These are phyloP conservation scores for Dione vanillae DNA, from an alignment of 2,888 invertebrate genomes.

Conservation along the genomic window DNA sequence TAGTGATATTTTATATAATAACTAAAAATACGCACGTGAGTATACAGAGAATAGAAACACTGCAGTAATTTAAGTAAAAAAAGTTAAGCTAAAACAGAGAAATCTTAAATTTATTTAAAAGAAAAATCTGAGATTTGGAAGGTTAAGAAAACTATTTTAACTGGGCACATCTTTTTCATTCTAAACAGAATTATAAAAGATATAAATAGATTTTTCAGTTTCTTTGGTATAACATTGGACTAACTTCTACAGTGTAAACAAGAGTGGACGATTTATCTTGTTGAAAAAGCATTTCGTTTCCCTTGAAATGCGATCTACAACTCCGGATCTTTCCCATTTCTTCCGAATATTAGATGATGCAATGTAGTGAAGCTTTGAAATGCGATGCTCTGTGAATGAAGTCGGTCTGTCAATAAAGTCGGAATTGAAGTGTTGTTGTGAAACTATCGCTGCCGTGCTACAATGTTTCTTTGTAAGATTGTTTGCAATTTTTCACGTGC, in stretches of 20 bases:
- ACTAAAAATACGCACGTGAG: too few species aligned
- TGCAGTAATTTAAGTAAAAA: too few species aligned
- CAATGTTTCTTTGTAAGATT: slow-evolving; percentile 54
- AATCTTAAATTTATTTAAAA: too few species aligned
- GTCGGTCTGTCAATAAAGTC: too few species aligned
- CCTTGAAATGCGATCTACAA: slow-evolving; percentile 43
- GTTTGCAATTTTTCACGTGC: too few species aligned
- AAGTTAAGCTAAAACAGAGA: too few species aligned
- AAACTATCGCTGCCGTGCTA: slow-evolving; percentile 53
- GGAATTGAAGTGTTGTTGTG: slow-evolving; percentile 55
- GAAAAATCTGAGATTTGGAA: too few species aligned
- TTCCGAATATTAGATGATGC: slow-evolving; percentile 39
- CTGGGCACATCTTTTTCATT: too few species aligned
- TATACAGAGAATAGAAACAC: too few species aligned
- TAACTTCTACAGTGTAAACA: slow-evolving; percentile 43
- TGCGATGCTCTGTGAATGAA: slow-evolving; percentile 49
- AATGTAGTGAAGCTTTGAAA: slow-evolving; percentile 42
- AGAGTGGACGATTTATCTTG: slow-evolving; percentile 56
- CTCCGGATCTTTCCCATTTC: slow-evolving; percentile 40
- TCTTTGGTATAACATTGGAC: background rate
- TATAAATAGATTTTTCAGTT: background rate
- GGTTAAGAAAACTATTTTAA: too few species aligned
- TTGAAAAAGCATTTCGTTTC: slow-evolving; percentile 54
- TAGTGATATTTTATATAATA: too few species aligned
- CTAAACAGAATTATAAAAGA: too few species aligned